phyloP scores from a whole-genome alignment of 2,797 vertebrate genomes.

The Hydrocynus forskahlii region DNA sequence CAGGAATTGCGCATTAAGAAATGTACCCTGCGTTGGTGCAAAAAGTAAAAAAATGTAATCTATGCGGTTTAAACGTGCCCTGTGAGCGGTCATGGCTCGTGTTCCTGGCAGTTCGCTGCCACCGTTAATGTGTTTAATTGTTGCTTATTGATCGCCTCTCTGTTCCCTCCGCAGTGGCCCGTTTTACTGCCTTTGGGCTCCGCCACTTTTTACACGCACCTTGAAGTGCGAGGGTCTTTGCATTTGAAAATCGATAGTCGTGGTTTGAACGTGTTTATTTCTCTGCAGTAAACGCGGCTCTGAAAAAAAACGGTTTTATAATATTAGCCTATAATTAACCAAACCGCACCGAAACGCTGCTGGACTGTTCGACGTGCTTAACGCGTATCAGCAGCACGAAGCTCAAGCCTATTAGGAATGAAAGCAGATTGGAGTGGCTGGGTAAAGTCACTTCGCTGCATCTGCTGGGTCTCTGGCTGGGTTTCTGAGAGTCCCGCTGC shows the following conservation, averaged over 20 bases:
- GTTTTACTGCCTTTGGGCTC: constrained; percentile 74
- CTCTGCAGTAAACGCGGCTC: constrained; percentile 63
- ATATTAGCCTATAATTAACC: background rate
- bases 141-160: constrained; percentile 78
- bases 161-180: constrained; percentile 61
- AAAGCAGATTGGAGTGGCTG: constrained; percentile 81
- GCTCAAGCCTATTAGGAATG: constrained; percentile 79
- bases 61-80: constrained; percentile 64
- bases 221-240: constrained; percentile 74
- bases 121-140: constrained; percentile 84
- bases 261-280: constrained; percentile 70
- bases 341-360: constrained; percentile 30
- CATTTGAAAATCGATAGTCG: constrained; percentile 71
- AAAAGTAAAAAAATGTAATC: constrained; percentile 61
- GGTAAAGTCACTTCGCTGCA: constrained; percentile 76
- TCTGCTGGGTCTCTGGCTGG: constrained; percentile 75
- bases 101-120: constrained; percentile 69
- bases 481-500: constrained; percentile 58
- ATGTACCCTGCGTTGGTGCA: too few species aligned
- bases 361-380: constrained; percentile 73
- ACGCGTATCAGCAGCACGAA: constrained; percentile 69
- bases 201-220: constrained; percentile 77
- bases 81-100: constrained; percentile 72
- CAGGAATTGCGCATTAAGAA: too few species aligned
- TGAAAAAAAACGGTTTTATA: constrained; percentile 42